A percentile compares a stretch with the other conserved stretches of the same genome.
phyloP scores from a whole-genome alignment of 1,140 invertebrate genomes.

The Triops cancriformis region DNA sequence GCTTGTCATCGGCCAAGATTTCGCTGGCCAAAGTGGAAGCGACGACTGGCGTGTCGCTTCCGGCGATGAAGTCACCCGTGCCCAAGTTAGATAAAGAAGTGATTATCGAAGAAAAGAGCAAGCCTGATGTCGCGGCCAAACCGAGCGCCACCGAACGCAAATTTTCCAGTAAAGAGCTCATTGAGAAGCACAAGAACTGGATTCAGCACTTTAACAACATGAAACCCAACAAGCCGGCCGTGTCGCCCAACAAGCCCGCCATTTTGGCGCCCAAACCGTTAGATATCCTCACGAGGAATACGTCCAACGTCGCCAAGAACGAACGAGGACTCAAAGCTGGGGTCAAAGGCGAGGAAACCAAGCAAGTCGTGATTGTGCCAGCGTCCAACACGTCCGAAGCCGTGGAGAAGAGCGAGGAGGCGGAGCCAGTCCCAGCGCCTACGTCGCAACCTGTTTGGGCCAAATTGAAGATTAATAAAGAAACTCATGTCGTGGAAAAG shows the following conservation, averaged over 20 bases:
- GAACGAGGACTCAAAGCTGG: not conserved
- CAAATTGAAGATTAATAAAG: not conserved
- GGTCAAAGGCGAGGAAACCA: not conserved
- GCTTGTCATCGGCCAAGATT: not conserved
- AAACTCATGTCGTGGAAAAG: not conserved
- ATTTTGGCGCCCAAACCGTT: conserved; percentile 11
- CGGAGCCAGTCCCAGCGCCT: not conserved
- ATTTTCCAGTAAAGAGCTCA: conserved; percentile 71
- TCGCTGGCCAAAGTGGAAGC: not conserved
- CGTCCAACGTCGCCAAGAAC: not conserved
- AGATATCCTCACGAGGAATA: not conserved
- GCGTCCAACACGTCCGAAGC: no score
- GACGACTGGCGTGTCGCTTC: not conserved
- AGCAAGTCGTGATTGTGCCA: not conserved
- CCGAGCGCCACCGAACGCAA: conserved; percentile 71
- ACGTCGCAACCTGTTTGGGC: not conserved
- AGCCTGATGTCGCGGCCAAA: conserved; percentile 44
- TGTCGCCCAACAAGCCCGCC: not conserved
- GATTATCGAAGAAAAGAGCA: conserved; percentile 8
- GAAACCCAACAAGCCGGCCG: conserved; percentile 24
- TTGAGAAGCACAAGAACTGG: conserved; percentile 84
- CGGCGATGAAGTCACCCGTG: conserved; percentile 2
- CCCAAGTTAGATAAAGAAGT: conserved; percentile 18
- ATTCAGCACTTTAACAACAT: conserved; percentile 61
- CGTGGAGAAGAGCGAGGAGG: not conserved